Conservation (phyloP, 1,140 invertebrate species). For the Druon quercuslanigerum region DNA sequence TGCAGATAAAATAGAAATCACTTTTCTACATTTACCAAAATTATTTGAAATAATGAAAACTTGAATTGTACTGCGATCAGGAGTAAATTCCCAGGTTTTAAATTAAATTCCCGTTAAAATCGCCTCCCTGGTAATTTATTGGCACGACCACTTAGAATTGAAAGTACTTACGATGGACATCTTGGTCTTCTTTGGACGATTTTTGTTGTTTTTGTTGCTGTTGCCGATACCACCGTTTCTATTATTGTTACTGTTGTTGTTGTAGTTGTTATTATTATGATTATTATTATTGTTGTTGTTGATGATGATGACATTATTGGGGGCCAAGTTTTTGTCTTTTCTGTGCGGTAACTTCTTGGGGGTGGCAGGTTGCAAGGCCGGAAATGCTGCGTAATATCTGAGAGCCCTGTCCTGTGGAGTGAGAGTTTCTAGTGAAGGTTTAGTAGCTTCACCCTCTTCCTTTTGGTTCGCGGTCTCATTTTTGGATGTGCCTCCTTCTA, state of each 20-base stretch:
- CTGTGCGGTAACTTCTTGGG: constrained; percentile 63
- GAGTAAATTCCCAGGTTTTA: too few species aligned
- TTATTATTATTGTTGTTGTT: constrained; percentile 50
- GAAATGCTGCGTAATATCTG: constrained; percentile 73
- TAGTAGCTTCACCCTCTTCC: constrained; percentile 56
- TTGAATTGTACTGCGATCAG: too few species aligned
- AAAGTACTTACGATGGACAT: constrained; percentile 63
- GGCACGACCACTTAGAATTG: constrained; percentile 31
- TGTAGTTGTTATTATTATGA: too few species aligned
- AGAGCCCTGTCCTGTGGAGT: constrained; percentile 70
- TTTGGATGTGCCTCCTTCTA: constrained; percentile 65
- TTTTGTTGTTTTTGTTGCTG: constrained; percentile 59
- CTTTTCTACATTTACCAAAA: too few species aligned
- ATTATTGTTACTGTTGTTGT: constrained; percentile 47
- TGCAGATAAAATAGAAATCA: too few species aligned
- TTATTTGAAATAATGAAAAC: too few species aligned
- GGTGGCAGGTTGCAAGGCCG: constrained; percentile 68
- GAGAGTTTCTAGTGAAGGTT: constrained; percentile 63
- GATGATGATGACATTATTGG: constrained; percentile 53
- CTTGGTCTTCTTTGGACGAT: constrained; percentile 65
- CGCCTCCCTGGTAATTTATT: too few species aligned
- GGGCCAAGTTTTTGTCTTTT: constrained; percentile 46
- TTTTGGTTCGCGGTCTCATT: constrained; percentile 61
- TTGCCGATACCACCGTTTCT: constrained; percentile 41
- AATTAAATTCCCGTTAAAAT: too few species aligned